These are phyloP conservation scores for Matsumyia berberina DNA, from an alignment of 2,888 invertebrate genomes.

Conservation along the genomic window DNA sequence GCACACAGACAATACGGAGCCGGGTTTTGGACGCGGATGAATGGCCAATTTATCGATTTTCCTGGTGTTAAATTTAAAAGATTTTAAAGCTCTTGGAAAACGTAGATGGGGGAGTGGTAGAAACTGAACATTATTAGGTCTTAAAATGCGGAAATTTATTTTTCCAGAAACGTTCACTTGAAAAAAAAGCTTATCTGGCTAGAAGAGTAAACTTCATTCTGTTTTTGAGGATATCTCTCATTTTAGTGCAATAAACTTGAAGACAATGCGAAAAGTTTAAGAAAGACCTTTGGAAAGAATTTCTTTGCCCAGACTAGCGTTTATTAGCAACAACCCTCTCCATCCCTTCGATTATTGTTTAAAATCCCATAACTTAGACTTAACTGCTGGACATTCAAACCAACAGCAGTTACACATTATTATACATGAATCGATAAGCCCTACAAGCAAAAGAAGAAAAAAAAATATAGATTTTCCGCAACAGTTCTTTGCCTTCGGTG, in stretches of 20 bases:
- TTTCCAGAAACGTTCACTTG: no score
- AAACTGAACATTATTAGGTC: no score
- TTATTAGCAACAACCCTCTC: not conserved
- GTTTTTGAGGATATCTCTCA: no score
- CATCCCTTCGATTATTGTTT: constrained; percentile 1
- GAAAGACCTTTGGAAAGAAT: no score
- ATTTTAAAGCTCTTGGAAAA: not conserved
- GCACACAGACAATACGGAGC: constrained; percentile 15
- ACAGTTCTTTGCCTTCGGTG: constrained; percentile 24
- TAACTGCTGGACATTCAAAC: not conserved
- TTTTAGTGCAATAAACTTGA: no score
- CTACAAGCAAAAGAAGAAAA: constrained; percentile 6
- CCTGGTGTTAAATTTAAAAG: constrained; percentile 4
- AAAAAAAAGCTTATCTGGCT: no score
- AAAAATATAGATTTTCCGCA: constrained; percentile 44
- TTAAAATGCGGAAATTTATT: no score
- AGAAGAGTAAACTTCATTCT: no score
- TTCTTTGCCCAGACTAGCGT: no score
- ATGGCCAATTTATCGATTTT: constrained; percentile 5
- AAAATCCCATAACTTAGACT: not conserved
- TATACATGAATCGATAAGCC: not conserved
- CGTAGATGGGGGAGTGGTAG: no score
- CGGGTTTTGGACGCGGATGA: not conserved
- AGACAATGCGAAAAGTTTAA: no score
- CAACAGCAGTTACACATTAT: constrained; percentile 17